Evolutionary conservation across 2,888 invertebrate species (phyloP), one percentile per base, ranked within the genome.

Genomic region (Acanthacorydalis orientalis): DNA sequence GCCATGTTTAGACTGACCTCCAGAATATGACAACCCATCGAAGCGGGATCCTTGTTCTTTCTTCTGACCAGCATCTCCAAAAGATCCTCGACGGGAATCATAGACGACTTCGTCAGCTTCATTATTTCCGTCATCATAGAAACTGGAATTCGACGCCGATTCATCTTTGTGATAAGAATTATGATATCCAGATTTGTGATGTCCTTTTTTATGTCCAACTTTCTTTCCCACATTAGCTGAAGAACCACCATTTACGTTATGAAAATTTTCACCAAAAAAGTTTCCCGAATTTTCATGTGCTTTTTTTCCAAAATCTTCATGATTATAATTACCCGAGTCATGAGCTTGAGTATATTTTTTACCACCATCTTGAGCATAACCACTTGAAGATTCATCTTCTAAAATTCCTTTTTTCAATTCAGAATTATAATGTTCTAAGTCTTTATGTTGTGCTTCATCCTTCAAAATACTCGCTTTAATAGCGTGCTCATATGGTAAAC

Each of bases 121-220:
- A 45, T 71, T 68, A 40, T 65, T 64, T 39, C 64, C 72, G 56
- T 80, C 80, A 55, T 81, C 81, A 56, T 77, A 81, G 61, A 71
- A 81, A 31, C 77, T 79, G 48, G 77, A 76, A 55, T 78, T 79
- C 56, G 75, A 77, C 0, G 78, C 80, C 10, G 75, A 76, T 57
- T 81, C 80, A 53, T 81, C 80, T 60, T 80, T 81, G 55, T 78
- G 77, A 55, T 81, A 81, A 11, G 74, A 74, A 56, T 80, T 80
- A 54, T 74, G 75, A 58, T 78, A 82, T 14, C 81, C 81, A 52
- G 77, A 73, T 48, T 78, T 77, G 54, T 77, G 78, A 53, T 79
- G 79, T 4, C 80, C 80, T 58, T 80, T 80, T 56, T 78, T 78
- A 52, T 79, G 76, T 1, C 68, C 73, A 48, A 56, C 53, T 50